These are phyloP conservation scores for Entosphenus tridentatus DNA, from an alignment of 2,113 vertebrate genomes.

Conservation along the genomic window DNA sequence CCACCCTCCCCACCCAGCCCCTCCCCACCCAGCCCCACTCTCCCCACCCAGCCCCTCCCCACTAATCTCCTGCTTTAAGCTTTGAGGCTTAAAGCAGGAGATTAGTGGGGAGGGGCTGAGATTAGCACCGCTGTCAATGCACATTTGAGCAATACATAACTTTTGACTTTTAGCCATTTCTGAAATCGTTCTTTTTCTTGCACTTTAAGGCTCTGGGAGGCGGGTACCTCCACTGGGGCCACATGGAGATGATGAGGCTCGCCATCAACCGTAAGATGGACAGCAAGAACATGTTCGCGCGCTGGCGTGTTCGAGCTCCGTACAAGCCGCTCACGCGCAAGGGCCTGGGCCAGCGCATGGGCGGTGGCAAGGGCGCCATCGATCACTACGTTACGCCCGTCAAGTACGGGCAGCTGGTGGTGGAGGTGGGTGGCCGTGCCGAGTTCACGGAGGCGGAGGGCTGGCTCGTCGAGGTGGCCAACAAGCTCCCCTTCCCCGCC, in stretches of 20 bases:
- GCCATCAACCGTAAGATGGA: constrained; percentile 57
- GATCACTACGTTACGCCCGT: constrained; percentile 65
- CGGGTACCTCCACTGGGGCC: constrained; percentile 71
- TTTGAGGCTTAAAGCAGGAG: not conserved
- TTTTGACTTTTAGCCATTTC: not conserved
- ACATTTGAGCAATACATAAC: not conserved
- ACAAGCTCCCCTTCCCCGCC: constrained; percentile 61
- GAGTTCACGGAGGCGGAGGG: constrained; percentile 37
- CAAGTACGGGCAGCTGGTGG: constrained; percentile 33
- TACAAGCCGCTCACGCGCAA: constrained; percentile 57
- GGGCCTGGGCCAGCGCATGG: constrained; percentile 73
- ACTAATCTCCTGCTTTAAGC: too few relatives aligned
- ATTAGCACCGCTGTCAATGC: not conserved
- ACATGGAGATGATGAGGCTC: constrained; percentile 84
- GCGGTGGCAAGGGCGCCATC: constrained; percentile 70
- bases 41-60: too few relatives aligned
- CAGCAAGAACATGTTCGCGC: constrained; percentile 39
- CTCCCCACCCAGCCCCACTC: too few relatives aligned
- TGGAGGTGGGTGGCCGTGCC: constrained; percentile 59
- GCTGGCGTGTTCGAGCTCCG: constrained; percentile 48
- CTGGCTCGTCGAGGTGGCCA: constrained; percentile 38
- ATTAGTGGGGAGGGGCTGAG: too few relatives aligned
- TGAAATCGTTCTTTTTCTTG: not conserved
- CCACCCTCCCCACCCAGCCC: too few relatives aligned
- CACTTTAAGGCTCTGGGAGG: constrained; percentile 48